Evolutionary conservation across 2,888 invertebrate genomes (phyloP), one percentile per base, ranked within the genome.

Genomic region (Drosophila mulleri): DNA sequence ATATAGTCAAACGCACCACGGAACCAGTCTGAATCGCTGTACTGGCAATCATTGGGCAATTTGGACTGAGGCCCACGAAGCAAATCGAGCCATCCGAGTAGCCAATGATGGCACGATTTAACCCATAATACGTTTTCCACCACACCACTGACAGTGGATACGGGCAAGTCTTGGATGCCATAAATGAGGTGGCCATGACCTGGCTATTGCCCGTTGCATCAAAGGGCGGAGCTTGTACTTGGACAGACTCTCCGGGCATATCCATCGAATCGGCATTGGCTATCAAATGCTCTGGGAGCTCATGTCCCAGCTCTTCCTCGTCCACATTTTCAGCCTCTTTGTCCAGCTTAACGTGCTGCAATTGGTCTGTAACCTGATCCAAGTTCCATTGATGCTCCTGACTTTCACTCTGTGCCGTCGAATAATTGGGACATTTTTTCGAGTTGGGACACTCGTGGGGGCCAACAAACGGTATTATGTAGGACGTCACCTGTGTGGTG

Each of bases 121-220:
- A 95, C 39, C 95, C 95, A 83, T 95, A 95, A 32, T 91, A 83
- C 14, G 96, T 96, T 80, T 96, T 95, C 97, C 97, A 97, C 96
- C 96, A 96, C 14, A 95, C 94, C 8, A 95, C 94, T 65, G 95
- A 94, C 14, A 95, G 93, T 4, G 96, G 95, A 76, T 91, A 93
- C 0, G 93, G 93, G 58, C 93, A 93, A 4, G 92, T 92, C 45
- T 91, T 90, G 2, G 93, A 93, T n/a, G 91, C 92, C 92, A 92
- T 91, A 62, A 92, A 92, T 5, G 92, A 92, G 23, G 84, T 79
- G 54, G 88, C 88, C 88, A 91, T 90, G 47, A 91, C 82, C 59
- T 92, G 91, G 59, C 80, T 89, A 61, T 91, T 92, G 48, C 91
- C 91, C 1, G 90, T 88, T 5, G 83, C 76, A 80, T 80, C 83